These are phyloP conservation scores for Archegozetes longisetosus DNA, from an alignment of 1,140 invertebrate genomes.

Conservation along the genomic window DNA sequence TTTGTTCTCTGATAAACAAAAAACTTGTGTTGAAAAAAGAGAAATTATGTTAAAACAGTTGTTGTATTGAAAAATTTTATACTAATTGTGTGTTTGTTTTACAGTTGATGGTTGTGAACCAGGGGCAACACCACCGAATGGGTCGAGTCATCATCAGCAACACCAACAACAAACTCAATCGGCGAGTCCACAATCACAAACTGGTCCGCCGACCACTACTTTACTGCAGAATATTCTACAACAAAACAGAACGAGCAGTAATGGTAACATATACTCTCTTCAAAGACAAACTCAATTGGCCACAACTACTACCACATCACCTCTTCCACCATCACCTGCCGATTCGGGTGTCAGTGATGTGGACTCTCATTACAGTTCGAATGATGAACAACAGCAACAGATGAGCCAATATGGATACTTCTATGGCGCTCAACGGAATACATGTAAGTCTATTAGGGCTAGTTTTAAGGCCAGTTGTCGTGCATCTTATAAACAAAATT, in stretches of 20 bases:
- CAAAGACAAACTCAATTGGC: background rate
- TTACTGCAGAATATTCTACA: conserved; percentile 18
- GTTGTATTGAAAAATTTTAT: too few relatives aligned
- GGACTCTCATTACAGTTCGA: conserved; percentile 71
- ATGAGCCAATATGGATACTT: conserved; percentile 11
- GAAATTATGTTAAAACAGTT: too few relatives aligned
- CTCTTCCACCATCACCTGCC: conserved; percentile 85
- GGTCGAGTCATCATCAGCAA: background rate
- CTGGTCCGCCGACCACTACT: conserved; percentile 3
- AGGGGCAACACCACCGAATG: background rate
- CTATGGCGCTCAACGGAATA: conserved; percentile 6
- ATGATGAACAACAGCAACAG: conserved; percentile 43
- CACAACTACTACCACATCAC: conserved; percentile 29
- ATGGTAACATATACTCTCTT: background rate
- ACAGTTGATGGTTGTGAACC: conserved; percentile 15
- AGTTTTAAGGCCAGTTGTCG: too few relatives aligned
- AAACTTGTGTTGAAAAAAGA: too few relatives aligned
- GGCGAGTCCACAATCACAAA: background rate
- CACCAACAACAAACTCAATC: background rate
- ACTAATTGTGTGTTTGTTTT: too few relatives aligned
- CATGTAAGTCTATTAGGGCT: conserved; percentile 1
- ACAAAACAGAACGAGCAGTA: conserved; percentile 1
- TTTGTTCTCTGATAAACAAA: too few relatives aligned
- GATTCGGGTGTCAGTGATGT: conserved; percentile 93
- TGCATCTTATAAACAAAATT: too few relatives aligned